These are phyloP conservation scores for Isoperla grammatica DNA, from an alignment of 2,888 invertebrate genomes.

Conservation along the genomic window DNA sequence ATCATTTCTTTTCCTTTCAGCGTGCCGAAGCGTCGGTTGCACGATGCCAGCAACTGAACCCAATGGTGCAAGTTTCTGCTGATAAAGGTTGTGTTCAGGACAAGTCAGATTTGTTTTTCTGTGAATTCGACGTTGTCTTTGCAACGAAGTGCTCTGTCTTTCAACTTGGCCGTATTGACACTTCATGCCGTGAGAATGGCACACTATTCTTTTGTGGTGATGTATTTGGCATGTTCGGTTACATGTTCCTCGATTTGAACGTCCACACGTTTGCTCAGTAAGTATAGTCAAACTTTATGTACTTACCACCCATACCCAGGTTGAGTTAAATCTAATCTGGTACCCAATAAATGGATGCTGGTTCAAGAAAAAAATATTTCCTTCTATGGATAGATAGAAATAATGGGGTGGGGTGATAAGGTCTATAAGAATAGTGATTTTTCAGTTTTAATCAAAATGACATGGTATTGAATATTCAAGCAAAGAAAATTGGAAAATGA, in stretches of 20 bases:
- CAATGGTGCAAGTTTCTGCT: conserved; percentile 78
- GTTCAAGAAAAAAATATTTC: too few relatives aligned
- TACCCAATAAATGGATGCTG: too few relatives aligned
- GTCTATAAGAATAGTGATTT: too few relatives aligned
- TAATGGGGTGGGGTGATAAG: too few relatives aligned
- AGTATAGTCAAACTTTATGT: too few relatives aligned
- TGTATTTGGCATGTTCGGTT: conserved; percentile 91
- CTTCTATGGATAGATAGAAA: too few relatives aligned
- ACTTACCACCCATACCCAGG: too few relatives aligned
- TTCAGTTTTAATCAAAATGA: too few relatives aligned
- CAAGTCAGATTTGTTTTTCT: conserved; percentile 66
- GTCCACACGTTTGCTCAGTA: conserved; percentile 76
- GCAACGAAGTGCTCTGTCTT: conserved; percentile 68
- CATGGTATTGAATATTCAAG: too few relatives aligned
- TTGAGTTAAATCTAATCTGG: too few relatives aligned
- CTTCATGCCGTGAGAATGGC: conserved; percentile 64
- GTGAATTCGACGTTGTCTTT: conserved; percentile 74
- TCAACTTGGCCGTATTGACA: conserved; percentile 68
- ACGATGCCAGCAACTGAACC: conserved; percentile 81
- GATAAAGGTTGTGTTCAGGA: conserved; percentile 58
- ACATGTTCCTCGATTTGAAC: conserved; percentile 82
- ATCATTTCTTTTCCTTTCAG: conserved; percentile 44
- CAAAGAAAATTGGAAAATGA: too few relatives aligned
- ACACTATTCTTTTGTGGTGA: conserved; percentile 86
- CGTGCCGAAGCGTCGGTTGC: conserved; percentile 77